phyloP scores from a whole-genome alignment of 2,113 vertebrate genomes.

The Gavia stellata region DNA sequence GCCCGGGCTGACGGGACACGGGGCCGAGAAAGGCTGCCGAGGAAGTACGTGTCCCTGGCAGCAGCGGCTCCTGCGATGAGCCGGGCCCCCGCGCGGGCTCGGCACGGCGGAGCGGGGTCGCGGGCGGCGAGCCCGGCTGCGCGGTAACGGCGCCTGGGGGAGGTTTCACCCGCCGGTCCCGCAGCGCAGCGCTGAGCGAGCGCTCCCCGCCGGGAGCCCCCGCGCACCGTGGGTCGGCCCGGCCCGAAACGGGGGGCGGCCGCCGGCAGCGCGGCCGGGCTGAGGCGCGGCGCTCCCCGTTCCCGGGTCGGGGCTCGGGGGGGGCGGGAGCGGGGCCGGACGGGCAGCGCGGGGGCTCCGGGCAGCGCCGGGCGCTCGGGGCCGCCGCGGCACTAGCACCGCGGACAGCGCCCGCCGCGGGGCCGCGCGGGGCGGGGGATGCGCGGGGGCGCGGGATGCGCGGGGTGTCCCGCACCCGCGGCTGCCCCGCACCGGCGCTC shows the following conservation, averaged over 20 bases:
- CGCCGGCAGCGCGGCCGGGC: neutral
- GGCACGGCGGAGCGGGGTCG: neutral
- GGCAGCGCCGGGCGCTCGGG: too few species aligned
- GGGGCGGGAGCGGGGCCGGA: neutral
- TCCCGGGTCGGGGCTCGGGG: too few species aligned
- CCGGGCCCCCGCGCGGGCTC: neutral
- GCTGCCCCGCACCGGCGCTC: neutral
- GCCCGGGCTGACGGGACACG: neutral
- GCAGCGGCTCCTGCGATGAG: neutral
- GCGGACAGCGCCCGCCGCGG: neutral
- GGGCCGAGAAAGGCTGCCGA: neutral
- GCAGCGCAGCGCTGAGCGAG: too few species aligned
- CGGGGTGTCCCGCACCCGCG: too few species aligned
- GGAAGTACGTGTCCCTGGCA: neutral
- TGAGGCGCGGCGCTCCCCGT: neutral
- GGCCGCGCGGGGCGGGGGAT: neutral
- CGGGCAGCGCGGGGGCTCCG: neutral
- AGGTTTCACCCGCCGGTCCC: neutral
- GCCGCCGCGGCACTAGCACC: too few species aligned
- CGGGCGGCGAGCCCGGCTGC: neutral
- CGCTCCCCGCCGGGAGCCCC: too few species aligned
- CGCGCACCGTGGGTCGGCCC: neutral
- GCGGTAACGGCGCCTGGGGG: neutral
- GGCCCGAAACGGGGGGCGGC: neutral
- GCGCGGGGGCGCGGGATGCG: too few species aligned